Conservation (phyloP, 2,888 invertebrate species). For the Linnaemya vulpina region DNA sequence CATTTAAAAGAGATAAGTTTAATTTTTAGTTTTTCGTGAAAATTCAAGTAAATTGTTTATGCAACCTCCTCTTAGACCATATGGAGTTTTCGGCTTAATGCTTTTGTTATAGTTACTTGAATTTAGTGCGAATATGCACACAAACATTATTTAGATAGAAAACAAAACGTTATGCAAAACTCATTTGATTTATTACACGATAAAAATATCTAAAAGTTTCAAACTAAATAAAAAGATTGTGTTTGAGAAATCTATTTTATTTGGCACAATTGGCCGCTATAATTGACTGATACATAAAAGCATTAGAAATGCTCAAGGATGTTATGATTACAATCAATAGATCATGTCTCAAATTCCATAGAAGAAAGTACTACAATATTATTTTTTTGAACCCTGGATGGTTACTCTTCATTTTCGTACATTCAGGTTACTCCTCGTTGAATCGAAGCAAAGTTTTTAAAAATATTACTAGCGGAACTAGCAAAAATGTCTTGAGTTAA, state of each 20-base stretch:
- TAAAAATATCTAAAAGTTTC: not conserved
- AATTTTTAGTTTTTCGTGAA: slow-evolving; percentile 28
- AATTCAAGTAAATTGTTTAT: slow-evolving; percentile 60
- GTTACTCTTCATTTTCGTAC: too few species aligned
- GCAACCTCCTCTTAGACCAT: slow-evolving; percentile 60
- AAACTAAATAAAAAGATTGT: not conserved
- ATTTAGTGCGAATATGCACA: not conserved
- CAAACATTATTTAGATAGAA: slow-evolving; percentile 3
- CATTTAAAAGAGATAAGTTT: slow-evolving; percentile 52
- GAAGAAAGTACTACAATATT: too few species aligned
- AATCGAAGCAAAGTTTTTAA: too few species aligned
- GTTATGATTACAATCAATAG: too few species aligned
- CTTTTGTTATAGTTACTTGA: slow-evolving; percentile 44
- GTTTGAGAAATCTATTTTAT: not conserved
- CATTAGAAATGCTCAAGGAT: too few species aligned
- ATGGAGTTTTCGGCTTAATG: slow-evolving; percentile 50
- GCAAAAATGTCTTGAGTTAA: too few species aligned
- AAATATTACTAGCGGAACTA: too few species aligned
- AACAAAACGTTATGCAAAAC: slow-evolving; percentile 28
- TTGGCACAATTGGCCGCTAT: too few species aligned
- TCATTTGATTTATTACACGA: slow-evolving; percentile 7
- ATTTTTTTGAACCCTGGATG: too few species aligned
- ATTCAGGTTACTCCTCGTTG: too few species aligned
- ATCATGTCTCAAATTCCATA: too few species aligned
- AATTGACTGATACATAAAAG: too few species aligned